Percentiles rank a stretch among this genome's conserved stretches.
Evolutionary conservation across 1,140 invertebrate genomes (phyloP).

Genomic region (Triops longicaudatus): DNA sequence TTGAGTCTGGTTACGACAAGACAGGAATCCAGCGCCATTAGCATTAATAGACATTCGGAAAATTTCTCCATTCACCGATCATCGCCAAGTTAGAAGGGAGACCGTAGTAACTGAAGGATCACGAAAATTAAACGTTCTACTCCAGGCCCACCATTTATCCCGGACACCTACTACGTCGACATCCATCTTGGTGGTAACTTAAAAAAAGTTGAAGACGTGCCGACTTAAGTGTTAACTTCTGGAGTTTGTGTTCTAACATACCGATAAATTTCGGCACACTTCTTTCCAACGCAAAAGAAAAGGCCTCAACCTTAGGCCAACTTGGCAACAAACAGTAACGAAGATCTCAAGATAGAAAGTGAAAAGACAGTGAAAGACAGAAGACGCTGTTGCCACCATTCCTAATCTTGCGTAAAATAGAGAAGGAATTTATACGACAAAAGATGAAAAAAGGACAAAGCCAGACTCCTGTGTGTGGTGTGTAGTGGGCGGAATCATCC

Average conservation of each 20-base stretch:
- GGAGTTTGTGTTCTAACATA: no score
- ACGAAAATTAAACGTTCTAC: not conserved
- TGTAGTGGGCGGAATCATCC: constrained; percentile 7
- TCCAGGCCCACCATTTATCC: not conserved
- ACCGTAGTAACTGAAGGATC: not conserved
- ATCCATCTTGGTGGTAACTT: not conserved
- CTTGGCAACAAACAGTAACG: not conserved
- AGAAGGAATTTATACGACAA: not conserved
- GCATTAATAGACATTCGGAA: not conserved
- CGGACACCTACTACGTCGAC: not conserved
- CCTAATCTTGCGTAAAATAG: constrained; percentile 4
- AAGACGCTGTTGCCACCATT: constrained; percentile 9
- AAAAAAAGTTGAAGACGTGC: not conserved
- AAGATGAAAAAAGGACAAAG: not conserved
- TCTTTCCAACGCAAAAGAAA: not conserved
- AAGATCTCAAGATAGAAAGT: not conserved
- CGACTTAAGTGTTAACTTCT: no score
- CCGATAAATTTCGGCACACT: no score
- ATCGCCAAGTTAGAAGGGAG: not conserved
- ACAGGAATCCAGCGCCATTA: constrained; percentile 10
- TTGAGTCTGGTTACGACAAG: constrained; percentile 14
- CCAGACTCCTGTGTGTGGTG: constrained; percentile 9
- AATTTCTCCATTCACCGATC: not conserved
- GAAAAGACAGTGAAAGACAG: not conserved
- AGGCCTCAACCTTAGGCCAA: not conserved